Conservation (phyloP, 2,797 vertebrate genomes). For the Leontopithecus rosalia region DNA sequence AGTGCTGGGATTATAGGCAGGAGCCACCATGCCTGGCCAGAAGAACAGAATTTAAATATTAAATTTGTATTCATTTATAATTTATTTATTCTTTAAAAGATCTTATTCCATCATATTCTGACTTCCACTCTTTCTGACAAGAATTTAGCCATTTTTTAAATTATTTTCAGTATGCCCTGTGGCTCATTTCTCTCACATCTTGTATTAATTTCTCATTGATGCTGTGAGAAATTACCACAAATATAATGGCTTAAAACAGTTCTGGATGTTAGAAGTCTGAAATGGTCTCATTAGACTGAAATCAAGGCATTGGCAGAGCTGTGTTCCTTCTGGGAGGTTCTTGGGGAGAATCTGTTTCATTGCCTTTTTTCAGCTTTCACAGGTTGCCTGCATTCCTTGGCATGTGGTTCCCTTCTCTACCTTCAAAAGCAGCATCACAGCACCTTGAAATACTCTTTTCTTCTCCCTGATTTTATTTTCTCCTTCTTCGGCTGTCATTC, state of each 20-base stretch:
- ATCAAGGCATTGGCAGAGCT: not conserved
- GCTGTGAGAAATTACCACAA: not conserved
- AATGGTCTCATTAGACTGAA: not conserved
- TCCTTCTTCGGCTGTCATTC: not conserved
- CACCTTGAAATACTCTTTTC: not conserved
- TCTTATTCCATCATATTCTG: not conserved
- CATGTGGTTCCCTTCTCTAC: not conserved
- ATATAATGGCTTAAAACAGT: not conserved
- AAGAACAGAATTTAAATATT: not conserved
- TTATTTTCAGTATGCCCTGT: not conserved
- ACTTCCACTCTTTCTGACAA: not conserved
- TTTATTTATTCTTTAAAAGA: not conserved
- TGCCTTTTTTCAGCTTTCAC: not conserved
- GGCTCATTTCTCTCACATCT: not conserved
- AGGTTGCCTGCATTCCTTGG: not conserved
- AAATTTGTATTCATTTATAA: not conserved
- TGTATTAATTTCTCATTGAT: not conserved
- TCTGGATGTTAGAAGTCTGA: not conserved
- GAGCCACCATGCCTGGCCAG: rapidly evolving
- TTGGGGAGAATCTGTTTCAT: not conserved
- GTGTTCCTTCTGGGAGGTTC: not conserved
- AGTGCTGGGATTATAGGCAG: not conserved
- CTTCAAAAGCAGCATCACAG: not conserved
- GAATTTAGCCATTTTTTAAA: not conserved
- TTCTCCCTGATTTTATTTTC: not conserved